Percentiles rank a stretch among this genome's conserved stretches.
phyloP scores from a whole-genome alignment of 2,888 invertebrate species.

The Drosophila mettleri region DNA sequence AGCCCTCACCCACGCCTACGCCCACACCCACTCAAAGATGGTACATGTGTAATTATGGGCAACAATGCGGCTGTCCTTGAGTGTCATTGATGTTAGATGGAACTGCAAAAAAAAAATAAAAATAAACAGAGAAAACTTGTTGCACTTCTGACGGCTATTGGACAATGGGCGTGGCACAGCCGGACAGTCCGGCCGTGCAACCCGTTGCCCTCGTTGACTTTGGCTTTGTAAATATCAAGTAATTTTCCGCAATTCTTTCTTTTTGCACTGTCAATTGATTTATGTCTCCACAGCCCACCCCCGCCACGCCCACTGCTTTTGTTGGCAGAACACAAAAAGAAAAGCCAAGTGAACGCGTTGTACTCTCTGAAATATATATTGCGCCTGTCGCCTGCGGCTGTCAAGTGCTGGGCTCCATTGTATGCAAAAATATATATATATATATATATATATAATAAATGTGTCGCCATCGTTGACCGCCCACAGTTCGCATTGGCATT shows the following conservation, averaged over 20 bases:
- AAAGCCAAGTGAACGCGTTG: constrained; percentile 69
- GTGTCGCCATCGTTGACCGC: constrained; percentile 63
- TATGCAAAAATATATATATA: constrained; percentile 38
- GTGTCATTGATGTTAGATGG: constrained; percentile 62
- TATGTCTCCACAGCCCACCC: constrained; percentile 44
- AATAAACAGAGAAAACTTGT: constrained; percentile 49
- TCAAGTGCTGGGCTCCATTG: constrained; percentile 60
- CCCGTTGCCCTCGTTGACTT: background rate
- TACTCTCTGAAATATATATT: constrained; percentile 49
- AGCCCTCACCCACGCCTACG: constrained; percentile 34
- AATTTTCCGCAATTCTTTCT: constrained; percentile 79
- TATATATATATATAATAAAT: constrained; percentile 23
- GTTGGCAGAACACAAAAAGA: constrained; percentile 51
- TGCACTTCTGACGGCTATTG: constrained; percentile 42
- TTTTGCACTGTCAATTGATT: constrained; percentile 73
- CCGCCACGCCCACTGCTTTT: constrained; percentile 41
- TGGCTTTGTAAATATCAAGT: constrained; percentile 72
- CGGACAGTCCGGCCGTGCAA: background rate
- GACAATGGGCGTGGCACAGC: constrained; percentile 17
- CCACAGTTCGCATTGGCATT: constrained; percentile 41
- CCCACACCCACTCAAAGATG: constrained; percentile 35
- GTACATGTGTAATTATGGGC: constrained; percentile 74
- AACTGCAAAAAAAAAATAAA: background rate
- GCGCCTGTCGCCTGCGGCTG: constrained; percentile 54
- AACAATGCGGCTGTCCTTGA: constrained; percentile 74